Conservation (phyloP, 2,888 invertebrate species). For the Cristatella mucedo region DNA sequence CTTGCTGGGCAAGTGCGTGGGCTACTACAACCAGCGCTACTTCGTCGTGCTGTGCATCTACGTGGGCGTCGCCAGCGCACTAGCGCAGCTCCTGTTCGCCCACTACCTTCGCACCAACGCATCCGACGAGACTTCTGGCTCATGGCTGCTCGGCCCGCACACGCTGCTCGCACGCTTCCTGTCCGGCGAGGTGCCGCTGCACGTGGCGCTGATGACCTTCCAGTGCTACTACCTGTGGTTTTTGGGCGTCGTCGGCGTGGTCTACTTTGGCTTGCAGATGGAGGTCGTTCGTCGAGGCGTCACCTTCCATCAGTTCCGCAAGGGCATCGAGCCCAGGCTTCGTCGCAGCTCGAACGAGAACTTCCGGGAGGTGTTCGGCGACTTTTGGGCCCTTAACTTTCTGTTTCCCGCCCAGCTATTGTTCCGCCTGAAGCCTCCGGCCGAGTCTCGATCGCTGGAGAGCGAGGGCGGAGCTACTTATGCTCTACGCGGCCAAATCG, state of each 20-base stretch:
- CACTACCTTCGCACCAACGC: slow-evolving; percentile 5
- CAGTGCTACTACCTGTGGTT: neutral
- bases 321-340: neutral
- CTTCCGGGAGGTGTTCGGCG: slow-evolving; percentile 20
- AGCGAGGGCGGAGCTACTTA: too few species aligned
- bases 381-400: slow-evolving; percentile 21
- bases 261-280: slow-evolving; percentile 3
- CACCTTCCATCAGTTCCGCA: slow-evolving; percentile 3
- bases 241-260: neutral
- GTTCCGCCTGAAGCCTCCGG: slow-evolving; percentile 19
- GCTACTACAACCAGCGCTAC: slow-evolving; percentile 15
- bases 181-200: neutral
- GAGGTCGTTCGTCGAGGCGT: neutral
- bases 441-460: too few species aligned
- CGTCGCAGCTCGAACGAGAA: slow-evolving; percentile 14
- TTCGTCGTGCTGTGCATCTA: slow-evolving; percentile 13
- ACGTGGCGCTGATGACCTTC: neutral
- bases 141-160: slow-evolving; percentile 11
- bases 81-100: neutral
- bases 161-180: neutral
- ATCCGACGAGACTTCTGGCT: neutral
- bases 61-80: slow-evolving; percentile 1
- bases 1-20: slow-evolving; percentile 20
- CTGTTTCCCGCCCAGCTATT: slow-evolving; percentile 19
- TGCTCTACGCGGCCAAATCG: too few species aligned